These are phyloP conservation scores for Sturmia bella DNA, from an alignment of 2,888 invertebrate genomes.

Conservation along the genomic window DNA sequence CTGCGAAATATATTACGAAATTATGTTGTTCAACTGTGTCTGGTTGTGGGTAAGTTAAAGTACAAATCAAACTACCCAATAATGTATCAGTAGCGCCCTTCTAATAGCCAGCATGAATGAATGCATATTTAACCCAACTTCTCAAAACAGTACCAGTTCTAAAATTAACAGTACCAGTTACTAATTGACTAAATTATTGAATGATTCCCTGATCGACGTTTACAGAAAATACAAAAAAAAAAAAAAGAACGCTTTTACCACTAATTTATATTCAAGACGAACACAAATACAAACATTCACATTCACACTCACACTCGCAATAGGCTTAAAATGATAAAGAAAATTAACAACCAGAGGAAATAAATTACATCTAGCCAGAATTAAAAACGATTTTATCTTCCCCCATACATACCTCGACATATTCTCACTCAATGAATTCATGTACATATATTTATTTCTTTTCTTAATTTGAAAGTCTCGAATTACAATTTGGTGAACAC, in stretches of 20 bases:
- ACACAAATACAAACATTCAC: conserved; percentile 25
- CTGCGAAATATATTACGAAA: too few species aligned
- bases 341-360: conserved; percentile 21
- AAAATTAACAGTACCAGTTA: too few species aligned
- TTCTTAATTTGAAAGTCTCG: neutral
- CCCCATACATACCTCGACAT: neutral
- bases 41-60: too few species aligned
- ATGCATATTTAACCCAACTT: too few species aligned
- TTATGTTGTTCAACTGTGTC: too few species aligned
- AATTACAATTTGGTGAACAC: conserved; percentile 17
- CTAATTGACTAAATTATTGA: conserved; percentile 12
- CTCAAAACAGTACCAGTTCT: too few species aligned
- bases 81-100: too few species aligned
- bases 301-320: conserved; percentile 3
- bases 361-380: conserved; percentile 47
- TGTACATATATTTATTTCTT: neutral
- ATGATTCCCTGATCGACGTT: neutral
- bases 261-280: conserved; percentile 23
- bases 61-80: too few species aligned
- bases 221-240: neutral
- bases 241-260: too few species aligned
- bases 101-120: too few species aligned
- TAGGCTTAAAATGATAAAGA: neutral
- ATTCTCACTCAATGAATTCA: neutral
- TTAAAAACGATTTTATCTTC: conserved; percentile 46